Conservation (phyloP, 2,888 invertebrate species). For the Orthosia gothica region DNA sequence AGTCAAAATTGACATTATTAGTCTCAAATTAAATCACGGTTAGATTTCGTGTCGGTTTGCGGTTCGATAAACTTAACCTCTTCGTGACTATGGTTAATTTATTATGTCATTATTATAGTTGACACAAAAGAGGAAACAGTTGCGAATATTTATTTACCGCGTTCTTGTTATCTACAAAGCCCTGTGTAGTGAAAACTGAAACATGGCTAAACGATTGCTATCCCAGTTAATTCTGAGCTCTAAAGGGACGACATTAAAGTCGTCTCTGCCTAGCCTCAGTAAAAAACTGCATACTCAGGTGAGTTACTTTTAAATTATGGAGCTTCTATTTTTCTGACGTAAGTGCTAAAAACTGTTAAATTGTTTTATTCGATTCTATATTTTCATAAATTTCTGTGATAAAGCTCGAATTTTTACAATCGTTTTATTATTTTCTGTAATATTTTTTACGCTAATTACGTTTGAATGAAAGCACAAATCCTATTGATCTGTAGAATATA, state of each 20-base stretch:
- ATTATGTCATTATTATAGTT: background rate
- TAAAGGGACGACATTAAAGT: slow-evolving; percentile 24
- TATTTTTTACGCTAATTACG: background rate
- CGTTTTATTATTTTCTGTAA: background rate
- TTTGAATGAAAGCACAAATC: too few relatives aligned
- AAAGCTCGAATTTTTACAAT: too few relatives aligned
- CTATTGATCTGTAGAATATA: background rate
- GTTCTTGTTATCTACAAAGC: background rate
- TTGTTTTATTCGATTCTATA: background rate
- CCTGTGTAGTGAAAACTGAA: slow-evolving; percentile 4
- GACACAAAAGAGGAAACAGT: background rate
- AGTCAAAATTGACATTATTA: slow-evolving; percentile 20
- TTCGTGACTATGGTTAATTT: slow-evolving; percentile 28
- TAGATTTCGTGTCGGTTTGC: slow-evolving; percentile 23
- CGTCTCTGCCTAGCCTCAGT: slow-evolving; percentile 26
- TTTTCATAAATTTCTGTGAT: slow-evolving; percentile 1
- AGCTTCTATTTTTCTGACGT: background rate
- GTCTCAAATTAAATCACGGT: slow-evolving; percentile 7
- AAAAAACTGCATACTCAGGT: slow-evolving; percentile 52
- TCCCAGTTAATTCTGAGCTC: slow-evolving; percentile 36
- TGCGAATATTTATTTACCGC: slow-evolving; percentile 4
- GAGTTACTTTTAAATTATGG: slow-evolving; percentile 17
- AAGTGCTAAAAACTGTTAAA: background rate
- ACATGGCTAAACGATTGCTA: slow-evolving; percentile 47
- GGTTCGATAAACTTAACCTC: slow-evolving; percentile 50